Evolutionary conservation across 2,888 invertebrate genomes (phyloP).

Genomic region (Orthosia cruda): DNA sequence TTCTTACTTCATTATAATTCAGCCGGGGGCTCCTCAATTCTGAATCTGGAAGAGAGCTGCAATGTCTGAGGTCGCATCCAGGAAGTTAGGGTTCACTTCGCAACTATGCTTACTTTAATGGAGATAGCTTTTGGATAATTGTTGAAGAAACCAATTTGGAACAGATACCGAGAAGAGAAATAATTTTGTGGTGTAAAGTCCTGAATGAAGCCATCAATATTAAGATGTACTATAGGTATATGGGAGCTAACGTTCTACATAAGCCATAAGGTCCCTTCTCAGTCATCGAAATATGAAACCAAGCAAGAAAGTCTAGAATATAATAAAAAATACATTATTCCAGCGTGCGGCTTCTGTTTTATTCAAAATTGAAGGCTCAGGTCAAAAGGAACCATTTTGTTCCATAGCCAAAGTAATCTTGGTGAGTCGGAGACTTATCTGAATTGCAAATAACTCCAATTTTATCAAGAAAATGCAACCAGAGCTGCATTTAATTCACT

Average conservation of each 20-base stretch:
- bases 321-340: conserved; percentile 63
- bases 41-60: conserved; percentile 67
- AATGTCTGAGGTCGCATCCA: conserved; percentile 46
- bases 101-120: conserved; percentile 28
- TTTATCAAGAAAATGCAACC: conserved; percentile 87
- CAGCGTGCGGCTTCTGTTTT: conserved; percentile 62
- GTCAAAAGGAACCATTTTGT: conserved; percentile 80
- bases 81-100: conserved; percentile 45
- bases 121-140: conserved; percentile 24
- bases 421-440: conserved; percentile 78
- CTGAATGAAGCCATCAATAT: background rate
- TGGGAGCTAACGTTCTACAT: background rate
- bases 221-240: background rate
- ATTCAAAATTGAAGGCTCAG: conserved; percentile 76
- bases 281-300: conserved; percentile 1
- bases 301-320: conserved; percentile 40
- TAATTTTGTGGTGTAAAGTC: background rate
- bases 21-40: conserved; percentile 74
- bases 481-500: conserved; percentile 81
- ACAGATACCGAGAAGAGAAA: no score
- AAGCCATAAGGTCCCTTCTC: background rate
- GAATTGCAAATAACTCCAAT: conserved; percentile 88
- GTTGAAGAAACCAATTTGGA: background rate
- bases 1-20: conserved; percentile 83
- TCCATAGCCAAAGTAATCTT: conserved; percentile 80